phyloP scores from a whole-genome alignment of 2,113 vertebrate species.

The Silurus meridionalis region DNA sequence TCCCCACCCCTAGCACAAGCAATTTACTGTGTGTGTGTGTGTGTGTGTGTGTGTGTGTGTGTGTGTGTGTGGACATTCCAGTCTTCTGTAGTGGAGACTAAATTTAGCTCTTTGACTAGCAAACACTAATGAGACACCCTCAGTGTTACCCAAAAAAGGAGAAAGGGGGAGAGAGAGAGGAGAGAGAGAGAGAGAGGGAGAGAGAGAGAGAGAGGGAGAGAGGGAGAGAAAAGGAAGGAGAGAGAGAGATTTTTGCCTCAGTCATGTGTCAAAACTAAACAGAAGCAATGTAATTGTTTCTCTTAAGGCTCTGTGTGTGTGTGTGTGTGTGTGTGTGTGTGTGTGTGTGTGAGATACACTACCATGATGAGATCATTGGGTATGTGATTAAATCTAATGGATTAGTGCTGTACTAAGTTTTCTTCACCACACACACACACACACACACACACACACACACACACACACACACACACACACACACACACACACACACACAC shows the following conservation, averaged over 20 bases:
- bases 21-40: constrained; percentile 3
- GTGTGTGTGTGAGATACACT: not conserved
- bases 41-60: constrained; percentile 8
- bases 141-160: constrained; percentile 43
- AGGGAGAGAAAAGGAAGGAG: too few species aligned
- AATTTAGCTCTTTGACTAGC: constrained; percentile 48
- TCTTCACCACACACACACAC: not conserved
- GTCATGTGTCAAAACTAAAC: not conserved
- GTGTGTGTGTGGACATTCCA: constrained; percentile 21
- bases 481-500: too few species aligned
- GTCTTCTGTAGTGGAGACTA: constrained; percentile 33
- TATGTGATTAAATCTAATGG: not conserved
- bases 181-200: too few species aligned
- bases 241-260: not conserved
- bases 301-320: not conserved
- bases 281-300: not conserved
- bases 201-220: too few species aligned
- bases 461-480: too few species aligned
- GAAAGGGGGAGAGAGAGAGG: not conserved
- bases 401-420: not conserved
- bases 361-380: not conserved
- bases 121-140: constrained; percentile 42
- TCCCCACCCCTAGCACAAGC: not conserved
- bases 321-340: not conserved
- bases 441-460: too few species aligned